phyloP scores from a whole-genome alignment of 2,888 invertebrate genomes.

The Ophion ellenae region DNA sequence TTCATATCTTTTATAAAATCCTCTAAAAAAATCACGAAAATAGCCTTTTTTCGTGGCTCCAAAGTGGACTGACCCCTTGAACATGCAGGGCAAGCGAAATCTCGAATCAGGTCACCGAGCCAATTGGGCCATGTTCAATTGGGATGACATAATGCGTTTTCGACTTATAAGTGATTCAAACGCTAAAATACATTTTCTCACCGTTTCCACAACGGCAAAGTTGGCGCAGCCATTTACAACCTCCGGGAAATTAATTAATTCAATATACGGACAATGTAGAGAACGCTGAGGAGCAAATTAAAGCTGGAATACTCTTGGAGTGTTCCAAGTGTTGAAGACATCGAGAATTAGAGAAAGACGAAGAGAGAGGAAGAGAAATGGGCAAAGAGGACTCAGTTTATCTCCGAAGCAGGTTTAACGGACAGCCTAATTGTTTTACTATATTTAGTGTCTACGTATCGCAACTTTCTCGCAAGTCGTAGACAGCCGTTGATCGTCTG shows the following conservation, averaged over 20 bases:
- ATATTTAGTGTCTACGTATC: background rate
- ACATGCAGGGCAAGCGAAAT: background rate
- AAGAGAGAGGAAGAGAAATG: background rate
- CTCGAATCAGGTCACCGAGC: background rate
- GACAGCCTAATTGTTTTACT: slow-evolving; percentile 5
- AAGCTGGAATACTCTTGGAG: slow-evolving; percentile 25
- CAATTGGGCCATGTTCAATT: background rate
- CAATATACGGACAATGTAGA: slow-evolving; percentile 11
- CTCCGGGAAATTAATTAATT: slow-evolving; percentile 32
- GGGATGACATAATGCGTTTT: background rate
- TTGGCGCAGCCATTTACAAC: slow-evolving; percentile 19
- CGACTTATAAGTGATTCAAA: background rate
- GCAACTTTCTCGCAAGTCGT: slow-evolving; percentile 6
- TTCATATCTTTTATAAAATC: too few species aligned
- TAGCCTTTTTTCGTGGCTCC: too few species aligned
- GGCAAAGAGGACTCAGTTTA: background rate
- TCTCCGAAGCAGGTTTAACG: background rate
- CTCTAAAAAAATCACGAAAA: too few species aligned
- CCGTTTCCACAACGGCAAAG: background rate
- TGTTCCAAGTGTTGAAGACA: slow-evolving; percentile 10
- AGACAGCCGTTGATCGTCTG: slow-evolving; percentile 13
- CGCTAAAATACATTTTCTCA: background rate
- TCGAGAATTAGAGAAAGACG: background rate
- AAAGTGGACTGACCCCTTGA: background rate
- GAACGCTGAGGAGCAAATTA: slow-evolving; percentile 36